Evolutionary conservation across 2,888 invertebrate genomes (phyloP).

Genomic region (Leptarthrus brevirostris): DNA sequence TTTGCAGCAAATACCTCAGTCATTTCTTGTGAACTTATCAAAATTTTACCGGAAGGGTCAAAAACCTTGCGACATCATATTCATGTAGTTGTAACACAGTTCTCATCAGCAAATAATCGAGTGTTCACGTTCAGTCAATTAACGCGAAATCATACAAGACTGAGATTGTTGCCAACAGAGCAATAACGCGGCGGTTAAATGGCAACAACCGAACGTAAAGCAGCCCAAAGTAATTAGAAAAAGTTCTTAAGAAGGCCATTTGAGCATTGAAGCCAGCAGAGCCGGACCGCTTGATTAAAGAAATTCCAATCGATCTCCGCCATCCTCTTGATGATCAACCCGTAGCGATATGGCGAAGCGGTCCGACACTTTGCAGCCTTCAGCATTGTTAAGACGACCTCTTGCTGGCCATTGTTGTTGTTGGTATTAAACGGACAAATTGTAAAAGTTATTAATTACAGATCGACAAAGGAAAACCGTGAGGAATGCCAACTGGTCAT

Average conservation of each 20-base stretch:
- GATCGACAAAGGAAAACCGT: conserved; percentile 15
- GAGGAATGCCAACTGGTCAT: conserved; percentile 34
- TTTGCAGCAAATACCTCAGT: neutral
- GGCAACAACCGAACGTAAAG: conserved; percentile 25
- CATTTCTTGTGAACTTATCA: neutral
- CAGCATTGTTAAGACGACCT: neutral
- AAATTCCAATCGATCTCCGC: conserved; percentile 46
- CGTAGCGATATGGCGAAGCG: neutral
- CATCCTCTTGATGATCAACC: conserved; percentile 30
- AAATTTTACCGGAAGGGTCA: conserved; percentile 17
- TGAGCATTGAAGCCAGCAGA: conserved; percentile 2
- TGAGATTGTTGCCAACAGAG: conserved; percentile 40
- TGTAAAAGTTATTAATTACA: conserved; percentile 49
- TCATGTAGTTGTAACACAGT: neutral
- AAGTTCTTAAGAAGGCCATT: conserved; percentile 37
- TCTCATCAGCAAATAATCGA: conserved; percentile 44
- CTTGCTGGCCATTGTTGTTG: conserved; percentile 34
- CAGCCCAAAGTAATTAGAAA: conserved; percentile 46
- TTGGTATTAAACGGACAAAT: conserved; percentile 46
- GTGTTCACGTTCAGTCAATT: conserved; percentile 47
- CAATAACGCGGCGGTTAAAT: conserved; percentile 41
- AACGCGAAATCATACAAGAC: conserved; percentile 45
- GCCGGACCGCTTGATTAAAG: conserved; percentile 30
- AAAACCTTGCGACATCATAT: conserved; percentile 13
- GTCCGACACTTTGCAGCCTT: conserved; percentile 34